Percentiles rank a stretch among this genome's conserved stretches.
These are phyloP conservation scores for Ochropleura leucogaster DNA, from an alignment of 2,888 invertebrate species.

Conservation along the genomic window DNA sequence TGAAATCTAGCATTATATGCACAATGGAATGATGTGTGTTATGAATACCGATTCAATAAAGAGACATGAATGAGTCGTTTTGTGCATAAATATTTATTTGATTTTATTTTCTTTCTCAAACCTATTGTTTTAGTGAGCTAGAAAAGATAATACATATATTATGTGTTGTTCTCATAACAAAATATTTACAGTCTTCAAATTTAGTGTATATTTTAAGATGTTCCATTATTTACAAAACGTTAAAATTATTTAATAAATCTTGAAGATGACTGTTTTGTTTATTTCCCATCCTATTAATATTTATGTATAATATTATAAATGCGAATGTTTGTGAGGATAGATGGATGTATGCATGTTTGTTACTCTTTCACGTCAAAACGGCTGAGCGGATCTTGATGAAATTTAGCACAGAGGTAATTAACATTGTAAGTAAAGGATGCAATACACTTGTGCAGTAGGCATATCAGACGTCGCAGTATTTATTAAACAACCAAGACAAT, in stretches of 20 bases:
- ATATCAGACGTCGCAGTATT: not conserved
- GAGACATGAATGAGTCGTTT: not conserved
- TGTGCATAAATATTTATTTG: not conserved
- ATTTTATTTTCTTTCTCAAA: conserved; percentile 2
- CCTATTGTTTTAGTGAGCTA: not conserved
- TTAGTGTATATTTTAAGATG: not conserved
- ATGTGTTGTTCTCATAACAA: not conserved
- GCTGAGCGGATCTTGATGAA: too few species aligned
- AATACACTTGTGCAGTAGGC: not conserved
- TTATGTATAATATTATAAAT: too few species aligned
- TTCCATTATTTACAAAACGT: not conserved
- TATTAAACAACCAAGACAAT: too few species aligned
- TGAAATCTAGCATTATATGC: not conserved
- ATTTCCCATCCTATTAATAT: too few species aligned
- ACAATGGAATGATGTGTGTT: conserved; percentile 8
- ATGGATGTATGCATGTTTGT: too few species aligned
- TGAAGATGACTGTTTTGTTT: conserved; percentile 27
- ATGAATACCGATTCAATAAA: conserved; percentile 20
- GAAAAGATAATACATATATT: not conserved
- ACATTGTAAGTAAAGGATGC: conserved; percentile 1
- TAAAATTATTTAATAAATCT: conserved; percentile 31
- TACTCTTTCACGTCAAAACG: too few species aligned
- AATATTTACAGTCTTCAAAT: not conserved
- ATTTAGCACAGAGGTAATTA: too few species aligned
- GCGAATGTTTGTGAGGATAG: too few species aligned